These are phyloP conservation scores for Macaria liturata DNA, from an alignment of 2,888 invertebrate genomes.

Conservation along the genomic window DNA sequence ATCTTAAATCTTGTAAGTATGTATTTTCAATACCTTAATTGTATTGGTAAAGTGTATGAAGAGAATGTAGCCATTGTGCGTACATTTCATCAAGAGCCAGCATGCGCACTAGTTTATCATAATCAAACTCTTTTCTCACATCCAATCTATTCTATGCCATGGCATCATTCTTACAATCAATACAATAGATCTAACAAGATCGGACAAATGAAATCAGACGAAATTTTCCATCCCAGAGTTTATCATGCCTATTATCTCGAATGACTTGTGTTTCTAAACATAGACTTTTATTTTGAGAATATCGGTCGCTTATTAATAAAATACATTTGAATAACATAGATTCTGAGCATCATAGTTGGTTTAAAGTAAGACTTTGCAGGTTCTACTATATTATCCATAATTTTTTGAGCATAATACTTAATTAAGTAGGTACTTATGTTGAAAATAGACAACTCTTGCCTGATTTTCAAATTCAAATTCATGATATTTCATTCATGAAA, in stretches of 20 bases:
- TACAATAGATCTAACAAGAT: constrained; percentile 47
- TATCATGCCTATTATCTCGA: constrained; percentile 52
- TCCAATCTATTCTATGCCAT: constrained; percentile 25
- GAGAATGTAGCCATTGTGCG: not conserved
- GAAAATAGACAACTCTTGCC: not conserved
- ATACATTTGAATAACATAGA: not conserved
- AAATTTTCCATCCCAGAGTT: constrained; percentile 47
- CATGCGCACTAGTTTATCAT: constrained; percentile 17
- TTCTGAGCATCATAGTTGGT: too few species aligned
- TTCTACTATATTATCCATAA: too few species aligned
- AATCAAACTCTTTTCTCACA: constrained; percentile 27
- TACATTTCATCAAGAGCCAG: not conserved
- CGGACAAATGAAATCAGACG: constrained; percentile 52
- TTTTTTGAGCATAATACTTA: too few species aligned
- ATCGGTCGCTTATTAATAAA: constrained; percentile 9
- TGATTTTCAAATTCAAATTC: too few species aligned
- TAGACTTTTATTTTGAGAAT: constrained; percentile 23
- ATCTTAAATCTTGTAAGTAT: not conserved
- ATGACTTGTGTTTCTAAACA: constrained; percentile 54
- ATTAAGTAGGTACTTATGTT: too few species aligned
- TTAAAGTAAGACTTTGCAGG: too few species aligned
- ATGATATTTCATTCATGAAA: too few species aligned
- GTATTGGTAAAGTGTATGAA: not conserved
- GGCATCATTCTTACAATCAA: constrained; percentile 32
- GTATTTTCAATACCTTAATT: not conserved